Conservation (phyloP, 2,888 invertebrate genomes). For the Micoletzkya japonica region DNA sequence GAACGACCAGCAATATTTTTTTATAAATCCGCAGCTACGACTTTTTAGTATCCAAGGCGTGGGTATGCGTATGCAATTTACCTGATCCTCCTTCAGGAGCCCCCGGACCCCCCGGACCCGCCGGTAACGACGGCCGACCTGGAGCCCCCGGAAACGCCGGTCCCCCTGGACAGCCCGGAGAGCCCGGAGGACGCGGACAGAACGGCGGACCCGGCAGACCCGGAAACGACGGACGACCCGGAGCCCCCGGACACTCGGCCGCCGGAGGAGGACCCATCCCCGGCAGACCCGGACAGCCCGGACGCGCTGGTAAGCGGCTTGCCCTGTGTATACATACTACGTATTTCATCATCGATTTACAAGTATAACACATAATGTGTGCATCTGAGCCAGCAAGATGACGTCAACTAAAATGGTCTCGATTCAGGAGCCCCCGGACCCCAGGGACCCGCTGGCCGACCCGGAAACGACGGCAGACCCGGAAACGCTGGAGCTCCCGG, state of each 20-base stretch:
- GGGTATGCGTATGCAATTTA: neutral
- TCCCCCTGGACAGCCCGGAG: constrained; percentile 7
- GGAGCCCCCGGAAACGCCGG: constrained; percentile 19
- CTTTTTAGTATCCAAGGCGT: too few species aligned
- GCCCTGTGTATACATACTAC: too few species aligned
- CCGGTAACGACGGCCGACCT: constrained; percentile 24
- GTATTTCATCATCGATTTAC: too few species aligned
- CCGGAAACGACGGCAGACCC: constrained; percentile 26
- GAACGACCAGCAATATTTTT: too few species aligned
- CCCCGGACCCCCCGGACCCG: constrained; percentile 19
- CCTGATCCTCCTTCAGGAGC: neutral
- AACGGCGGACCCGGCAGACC: constrained; percentile 5
- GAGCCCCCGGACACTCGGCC: constrained; percentile 14
- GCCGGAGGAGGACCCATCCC: neutral
- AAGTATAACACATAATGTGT: too few species aligned
- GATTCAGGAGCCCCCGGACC: too few species aligned
- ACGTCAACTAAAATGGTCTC: too few species aligned
- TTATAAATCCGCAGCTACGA: too few species aligned
- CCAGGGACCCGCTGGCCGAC: constrained; percentile 18
- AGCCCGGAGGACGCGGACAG: constrained; percentile 11
- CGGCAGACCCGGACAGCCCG: constrained; percentile 18
- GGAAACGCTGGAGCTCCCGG: constrained; percentile 22
- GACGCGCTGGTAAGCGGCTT: too few species aligned
- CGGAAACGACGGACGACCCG: constrained; percentile 25
- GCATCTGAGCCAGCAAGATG: too few species aligned